Base-by-base conservation (phyloP, 2,888 invertebrate species). In the Lapara coniferarum region DNA sequence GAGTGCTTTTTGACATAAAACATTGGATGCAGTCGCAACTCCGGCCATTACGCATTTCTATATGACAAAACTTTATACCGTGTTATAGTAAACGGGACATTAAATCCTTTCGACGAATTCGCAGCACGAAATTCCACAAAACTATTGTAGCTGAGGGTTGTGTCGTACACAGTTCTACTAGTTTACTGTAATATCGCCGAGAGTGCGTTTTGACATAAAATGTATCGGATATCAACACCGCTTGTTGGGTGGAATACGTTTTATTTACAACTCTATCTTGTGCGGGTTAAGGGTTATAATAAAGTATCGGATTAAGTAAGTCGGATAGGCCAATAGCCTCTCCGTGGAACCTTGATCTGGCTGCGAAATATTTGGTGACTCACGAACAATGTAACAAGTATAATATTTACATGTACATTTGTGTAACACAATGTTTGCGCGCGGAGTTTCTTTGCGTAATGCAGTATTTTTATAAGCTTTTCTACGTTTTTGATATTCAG, bases 271-370 rank as follows among this genome's bases (percentile, higher is more conserved):
- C 68, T 25, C 14, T 69, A 63, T 69, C 5, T 2, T 5, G 44
- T 44, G 10, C 10, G 25, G 37, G 14, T 63, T 69, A 69, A 30
- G 25, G 53, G 52, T 37, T 30, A 46, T 25, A 69, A 53, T 69
- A 16, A 53, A 44, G 8, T 53, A 12, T 14, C 49, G 19, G 53
- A 44, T 44, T 63, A 52, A 58, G 52, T 37, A 56, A 7, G 58
- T 79, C 78, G 78, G 81, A 81, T 85, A 88, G 88, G 88, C 83
- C 86, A 85, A 84, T 85, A 83, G 80, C 87, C 86, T 81, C 80
- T 81, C 77, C 79, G 77, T 74, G 79, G 82, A 85, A 77, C 86
- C 87, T 88, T 87, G 87, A 87, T 86, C 84, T 87, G 79, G 71
- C 77, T 78, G 74, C 77, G 74, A 78, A 80, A 81, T 81, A 85